Base-by-base conservation (phyloP, 2,113 vertebrate genomes). In the Toxostoma redivivum region DNA sequence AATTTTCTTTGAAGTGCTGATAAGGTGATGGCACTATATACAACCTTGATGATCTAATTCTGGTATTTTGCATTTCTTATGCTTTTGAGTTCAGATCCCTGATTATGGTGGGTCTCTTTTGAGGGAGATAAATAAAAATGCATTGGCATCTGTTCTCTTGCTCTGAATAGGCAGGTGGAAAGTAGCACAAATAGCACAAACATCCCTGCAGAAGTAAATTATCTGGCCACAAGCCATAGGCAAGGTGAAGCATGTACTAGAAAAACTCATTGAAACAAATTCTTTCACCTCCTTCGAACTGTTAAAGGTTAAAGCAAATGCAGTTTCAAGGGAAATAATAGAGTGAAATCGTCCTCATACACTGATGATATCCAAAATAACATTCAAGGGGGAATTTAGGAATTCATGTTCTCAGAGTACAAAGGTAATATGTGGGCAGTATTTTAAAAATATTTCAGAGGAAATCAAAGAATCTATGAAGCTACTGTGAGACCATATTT, bases 131-230 rank as follows among this genome's bases (percentile, higher is more conserved):
- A 86, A 66, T 47, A 24, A 15, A 78, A 45, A 44, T 14, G 20
- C 31, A n/a, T 10, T 56, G 70, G 12, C 44, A 72, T 64, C 30
- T 51, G 38, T 33, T 93, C 12, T 48, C 8, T 57, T 65, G 45
- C 53, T 87, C 51, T 69, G 19, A 42, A 57, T 5, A 57, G 21
- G 30, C 21, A 57, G 67, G 20, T 42, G n/a, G 12, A 67, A 10
- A 81, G 25, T 9, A 81, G 25, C 0, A 1, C 48, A 62, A 78
- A 65, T 18, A 61, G 15, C 0, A 1, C 35, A 64, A 10, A 24
- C 24, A 33, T 86, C 90, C 31, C 28, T 90, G 40, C 58, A 70
- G n/a, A 69, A 58, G 15, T 48, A 76, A 77, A 61, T 53, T 17
- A 64, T 42, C 45, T 82, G 37, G 33, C 14, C 57, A 48, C 9